Evolutionary conservation across 2,797 vertebrate species (phyloP).

Genomic region (Salmo trutta): DNA sequence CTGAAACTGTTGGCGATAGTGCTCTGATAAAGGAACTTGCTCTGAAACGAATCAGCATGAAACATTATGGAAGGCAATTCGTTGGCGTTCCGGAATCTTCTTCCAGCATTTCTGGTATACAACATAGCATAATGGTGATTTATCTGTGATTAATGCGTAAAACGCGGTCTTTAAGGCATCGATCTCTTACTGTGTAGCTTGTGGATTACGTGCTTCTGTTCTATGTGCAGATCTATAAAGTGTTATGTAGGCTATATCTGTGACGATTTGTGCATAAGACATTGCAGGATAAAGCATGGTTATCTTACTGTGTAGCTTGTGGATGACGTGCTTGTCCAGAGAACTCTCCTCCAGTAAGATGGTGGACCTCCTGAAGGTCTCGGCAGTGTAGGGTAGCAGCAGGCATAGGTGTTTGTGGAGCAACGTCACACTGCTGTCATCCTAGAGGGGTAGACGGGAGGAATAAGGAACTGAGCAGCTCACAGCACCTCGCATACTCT

Average conservation of each 20-base stretch:
- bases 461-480: background rate
- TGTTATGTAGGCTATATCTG: background rate
- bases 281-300: background rate
- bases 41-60: no score
- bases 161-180: no score
- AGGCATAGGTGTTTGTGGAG: conserved; percentile 80
- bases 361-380: conserved; percentile 77
- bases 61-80: no score
- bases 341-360: conserved; percentile 77
- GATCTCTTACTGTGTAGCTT: no score
- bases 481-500: background rate
- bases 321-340: conserved; percentile 76
- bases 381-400: conserved; percentile 78
- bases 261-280: background rate
- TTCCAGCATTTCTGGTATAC: no score
- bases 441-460: conserved; percentile 51
- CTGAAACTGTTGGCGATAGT: no score
- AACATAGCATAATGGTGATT: no score
- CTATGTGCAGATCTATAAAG: no score
- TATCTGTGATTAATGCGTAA: no score
- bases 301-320: conserved; percentile 78
- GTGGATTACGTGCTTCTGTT: no score
- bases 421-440: conserved; percentile 73
- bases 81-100: no score
- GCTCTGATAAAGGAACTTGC: no score